Evolutionary conservation across 2,797 vertebrate genomes (phyloP).

Genomic region (Toxotes lorentzi): DNA sequence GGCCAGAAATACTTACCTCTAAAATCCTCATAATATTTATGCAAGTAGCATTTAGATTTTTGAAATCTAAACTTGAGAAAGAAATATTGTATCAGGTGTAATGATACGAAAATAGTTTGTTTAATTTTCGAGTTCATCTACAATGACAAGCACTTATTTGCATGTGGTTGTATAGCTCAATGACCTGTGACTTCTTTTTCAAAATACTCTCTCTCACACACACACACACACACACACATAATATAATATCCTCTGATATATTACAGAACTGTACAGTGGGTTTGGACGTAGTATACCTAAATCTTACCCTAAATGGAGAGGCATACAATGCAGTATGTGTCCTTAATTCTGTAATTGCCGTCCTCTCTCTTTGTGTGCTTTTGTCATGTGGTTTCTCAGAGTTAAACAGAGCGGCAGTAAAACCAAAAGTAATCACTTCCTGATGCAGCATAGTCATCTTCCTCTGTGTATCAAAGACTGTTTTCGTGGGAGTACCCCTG

Average conservation of each 20-base stretch:
- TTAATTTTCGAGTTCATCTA: neutral
- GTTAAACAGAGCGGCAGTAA: slow-evolving; percentile 48
- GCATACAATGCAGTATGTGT: slow-evolving; percentile 41
- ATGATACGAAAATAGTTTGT: neutral
- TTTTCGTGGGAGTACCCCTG: slow-evolving; percentile 70
- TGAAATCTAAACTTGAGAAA: neutral
- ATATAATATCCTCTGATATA: neutral
- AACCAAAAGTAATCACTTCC: slow-evolving; percentile 63
- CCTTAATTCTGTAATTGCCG: slow-evolving; percentile 38
- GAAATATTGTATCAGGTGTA: neutral
- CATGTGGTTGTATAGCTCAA: neutral
- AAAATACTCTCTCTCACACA: neutral
- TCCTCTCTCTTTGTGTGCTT: slow-evolving; percentile 32
- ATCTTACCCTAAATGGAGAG: slow-evolving; percentile 3
- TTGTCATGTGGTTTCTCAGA: slow-evolving; percentile 47
- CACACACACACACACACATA: neutral
- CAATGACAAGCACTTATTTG: neutral
- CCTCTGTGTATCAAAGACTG: slow-evolving; percentile 64
- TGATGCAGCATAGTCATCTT: slow-evolving; percentile 54
- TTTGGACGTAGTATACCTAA: neutral
- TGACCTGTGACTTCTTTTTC: neutral
- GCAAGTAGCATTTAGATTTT: neutral
- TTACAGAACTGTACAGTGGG: neutral
- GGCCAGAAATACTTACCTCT: neutral
- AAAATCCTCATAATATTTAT: neutral